phyloP scores from a whole-genome alignment of 2,888 invertebrate species.

The Xanthostigma xanthostigma region DNA sequence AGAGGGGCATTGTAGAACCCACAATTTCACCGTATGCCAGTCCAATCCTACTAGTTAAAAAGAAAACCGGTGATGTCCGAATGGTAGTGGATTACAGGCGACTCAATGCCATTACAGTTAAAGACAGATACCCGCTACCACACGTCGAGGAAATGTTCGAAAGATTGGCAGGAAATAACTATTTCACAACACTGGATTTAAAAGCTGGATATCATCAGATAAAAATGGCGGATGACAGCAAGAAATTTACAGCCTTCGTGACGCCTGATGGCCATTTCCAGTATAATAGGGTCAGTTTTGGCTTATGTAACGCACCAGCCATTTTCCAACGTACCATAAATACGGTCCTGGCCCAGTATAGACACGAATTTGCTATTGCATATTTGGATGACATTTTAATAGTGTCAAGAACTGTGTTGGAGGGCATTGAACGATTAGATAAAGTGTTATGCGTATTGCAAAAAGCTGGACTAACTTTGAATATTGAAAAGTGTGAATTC shows the following conservation, averaged over 20 bases:
- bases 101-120: conserved; percentile 13
- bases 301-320: conserved; percentile 17
- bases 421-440: conserved; percentile 9
- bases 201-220: conserved; percentile 17
- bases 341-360: conserved; percentile 6
- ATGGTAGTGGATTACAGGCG: conserved; percentile 16
- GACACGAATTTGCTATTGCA: conserved; percentile 6
- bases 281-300: conserved; percentile 18
- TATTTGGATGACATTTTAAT: conserved; percentile 13
- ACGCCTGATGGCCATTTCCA: conserved; percentile 18
- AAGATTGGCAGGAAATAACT: conserved; percentile 10
- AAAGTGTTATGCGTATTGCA: conserved; percentile 5
- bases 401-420: conserved; percentile 2
- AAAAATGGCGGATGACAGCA: conserved; percentile 12
- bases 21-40: too few species aligned
- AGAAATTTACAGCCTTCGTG: conserved; percentile 16
- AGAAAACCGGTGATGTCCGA: not conserved
- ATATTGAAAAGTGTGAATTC: conserved; percentile 7
- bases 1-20: too few species aligned
- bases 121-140: conserved; percentile 16
- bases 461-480: conserved; percentile 6
- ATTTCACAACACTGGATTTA: conserved; percentile 16
- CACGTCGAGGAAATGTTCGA: conserved; percentile 15
- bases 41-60: too few species aligned
- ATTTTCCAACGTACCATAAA: conserved; percentile 15